Base-by-base conservation (phyloP, 2,113 vertebrate species). In the Halcyon malimbica region DNA sequence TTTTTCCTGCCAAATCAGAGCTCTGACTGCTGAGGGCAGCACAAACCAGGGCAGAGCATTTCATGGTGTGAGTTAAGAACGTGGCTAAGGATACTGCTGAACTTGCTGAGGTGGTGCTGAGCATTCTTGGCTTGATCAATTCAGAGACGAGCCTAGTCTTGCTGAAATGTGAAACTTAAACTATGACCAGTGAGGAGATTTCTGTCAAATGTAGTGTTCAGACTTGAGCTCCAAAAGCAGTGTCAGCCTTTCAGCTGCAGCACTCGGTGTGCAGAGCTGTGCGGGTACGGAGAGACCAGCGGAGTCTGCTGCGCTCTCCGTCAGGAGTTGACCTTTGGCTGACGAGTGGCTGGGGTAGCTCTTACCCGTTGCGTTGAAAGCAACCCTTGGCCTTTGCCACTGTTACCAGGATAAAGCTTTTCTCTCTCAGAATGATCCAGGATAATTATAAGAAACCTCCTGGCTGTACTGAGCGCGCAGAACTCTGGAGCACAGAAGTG, bases 291-390 rank as follows among this genome's bases (percentile, higher is more conserved):
- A 20, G 87, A 3, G 37, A 26, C 44, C 0, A 0, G 4, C 2
- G 3, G 33, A 29, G 3, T 12, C 46, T 67, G 44, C 59, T 48
- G 59, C 83, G 87, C 87, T 59, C 16, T 67, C 83, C 53, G 59
- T 16, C 54, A 41, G 21, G 19, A 57, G 50, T 6, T 96, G 95
- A 96, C 94, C 96, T 97, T 96, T 97, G 96, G 9, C 70, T 94
- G 31, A 7, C 71, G 60, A 79, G 11, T 26, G 69, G 42, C 42
- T 71, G 70, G 53, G 92, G 42, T 77, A 28, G 21, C n/a, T 86
- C 53, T 68, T 84, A 93, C 69, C 83, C 89, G 50, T 69, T 5
- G 0, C 53, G 50, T 54, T 46, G 20, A 87, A 71, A 82, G 28
- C 70, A 79, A 91, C 81, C 95, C 46, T 94, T 95, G 89, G 31